Conservation (phyloP, 2,888 invertebrate genomes). For the Acrobasis consociella region DNA sequence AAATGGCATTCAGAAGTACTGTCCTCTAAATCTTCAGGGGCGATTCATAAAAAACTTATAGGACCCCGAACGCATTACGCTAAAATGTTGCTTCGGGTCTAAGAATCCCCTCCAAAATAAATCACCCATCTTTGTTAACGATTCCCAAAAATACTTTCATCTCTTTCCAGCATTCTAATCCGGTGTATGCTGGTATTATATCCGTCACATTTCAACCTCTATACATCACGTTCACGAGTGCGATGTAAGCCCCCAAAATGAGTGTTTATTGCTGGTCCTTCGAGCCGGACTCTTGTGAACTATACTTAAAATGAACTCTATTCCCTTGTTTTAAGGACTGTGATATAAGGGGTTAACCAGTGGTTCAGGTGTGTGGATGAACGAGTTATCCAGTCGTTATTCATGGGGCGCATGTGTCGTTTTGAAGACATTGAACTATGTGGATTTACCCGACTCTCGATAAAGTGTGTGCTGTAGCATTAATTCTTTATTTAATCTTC, state of each 20-base stretch:
- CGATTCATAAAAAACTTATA: constrained; percentile 19
- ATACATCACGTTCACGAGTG: constrained; percentile 68
- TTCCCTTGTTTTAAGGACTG: constrained; percentile 44
- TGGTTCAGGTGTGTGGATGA: constrained; percentile 64
- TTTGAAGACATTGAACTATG: constrained; percentile 40
- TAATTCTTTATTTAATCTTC: constrained; percentile 29
- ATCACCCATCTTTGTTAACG: constrained; percentile 29
- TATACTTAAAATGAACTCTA: constrained; percentile 51
- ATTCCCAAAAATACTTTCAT: constrained; percentile 39
- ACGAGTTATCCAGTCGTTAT: constrained; percentile 64
- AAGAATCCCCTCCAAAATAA: constrained; percentile 28
- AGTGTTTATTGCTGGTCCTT: constrained; percentile 77
- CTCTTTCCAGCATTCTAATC: constrained; percentile 53
- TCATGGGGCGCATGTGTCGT: constrained; percentile 59
- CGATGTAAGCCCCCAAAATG: constrained; percentile 69
- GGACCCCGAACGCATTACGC: constrained; percentile 21
- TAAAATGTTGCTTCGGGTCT: constrained; percentile 21
- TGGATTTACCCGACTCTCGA: constrained; percentile 29
- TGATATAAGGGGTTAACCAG: constrained; percentile 36
- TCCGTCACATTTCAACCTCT: constrained; percentile 60
- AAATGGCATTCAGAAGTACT: constrained; percentile 5
- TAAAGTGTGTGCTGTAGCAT: constrained; percentile 30
- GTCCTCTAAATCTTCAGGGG: constrained; percentile 11
- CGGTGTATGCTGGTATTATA: constrained; percentile 46
- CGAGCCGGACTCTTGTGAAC: constrained; percentile 54